Evolutionary conservation across 1,140 invertebrate genomes (phyloP).

Genomic region (Anastatus disparis): DNA sequence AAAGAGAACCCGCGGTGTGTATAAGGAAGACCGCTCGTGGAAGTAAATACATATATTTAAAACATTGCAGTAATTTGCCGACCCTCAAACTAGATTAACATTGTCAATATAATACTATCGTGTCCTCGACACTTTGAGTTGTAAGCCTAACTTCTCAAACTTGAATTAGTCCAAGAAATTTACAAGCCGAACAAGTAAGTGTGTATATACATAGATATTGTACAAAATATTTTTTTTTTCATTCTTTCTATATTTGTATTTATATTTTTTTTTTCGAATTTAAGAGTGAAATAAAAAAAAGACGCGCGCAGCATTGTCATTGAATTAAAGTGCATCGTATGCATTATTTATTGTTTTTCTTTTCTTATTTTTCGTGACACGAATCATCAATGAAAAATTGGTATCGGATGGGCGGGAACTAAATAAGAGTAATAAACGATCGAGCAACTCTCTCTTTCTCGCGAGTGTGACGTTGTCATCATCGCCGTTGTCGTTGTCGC

Average conservation of each 20-base stretch:
- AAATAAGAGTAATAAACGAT: not conserved
- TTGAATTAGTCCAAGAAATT: no score
- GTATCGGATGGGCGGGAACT: not conserved
- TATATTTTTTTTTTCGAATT: no score
- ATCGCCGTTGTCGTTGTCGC: not conserved
- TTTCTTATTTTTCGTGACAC: constrained; percentile 4
- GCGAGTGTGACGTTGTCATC: not conserved
- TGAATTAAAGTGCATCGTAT: no score
- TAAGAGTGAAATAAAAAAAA: constrained; percentile 2
- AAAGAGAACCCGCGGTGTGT: not conserved
- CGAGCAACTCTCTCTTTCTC: no score
- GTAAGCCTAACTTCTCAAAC: no score
- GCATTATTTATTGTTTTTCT: no score
- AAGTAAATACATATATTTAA: not conserved
- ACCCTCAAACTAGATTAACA: not conserved
- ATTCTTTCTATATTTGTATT: no score
- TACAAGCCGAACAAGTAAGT: no score
- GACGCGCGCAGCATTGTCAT: not conserved
- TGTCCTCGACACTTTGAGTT: not conserved
- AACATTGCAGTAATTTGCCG: no score
- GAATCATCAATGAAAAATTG: not conserved
- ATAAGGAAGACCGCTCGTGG: no score
- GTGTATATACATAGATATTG: not conserved
- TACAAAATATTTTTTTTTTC: not conserved
- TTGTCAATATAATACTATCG: not conserved